phyloP scores from a whole-genome alignment of 1,140 invertebrate genomes.

The Onthophagus taurus region DNA sequence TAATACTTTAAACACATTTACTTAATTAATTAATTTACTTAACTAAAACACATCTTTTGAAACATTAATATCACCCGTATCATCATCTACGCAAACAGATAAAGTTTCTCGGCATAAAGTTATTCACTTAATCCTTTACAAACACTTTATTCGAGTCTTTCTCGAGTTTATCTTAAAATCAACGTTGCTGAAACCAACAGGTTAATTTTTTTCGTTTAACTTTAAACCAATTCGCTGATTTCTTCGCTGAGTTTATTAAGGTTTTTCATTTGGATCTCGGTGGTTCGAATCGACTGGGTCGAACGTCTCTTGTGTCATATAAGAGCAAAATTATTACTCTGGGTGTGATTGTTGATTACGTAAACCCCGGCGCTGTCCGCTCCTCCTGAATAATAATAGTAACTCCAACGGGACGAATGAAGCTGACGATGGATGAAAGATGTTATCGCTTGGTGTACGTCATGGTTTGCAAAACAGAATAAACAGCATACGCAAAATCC shows the following conservation, averaged over 20 bases:
- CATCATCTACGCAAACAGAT: too few species aligned
- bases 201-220: too few species aligned
- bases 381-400: slow-evolving; percentile 27
- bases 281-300: slow-evolving; percentile 9
- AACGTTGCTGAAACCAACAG: too few species aligned
- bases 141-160: too few species aligned
- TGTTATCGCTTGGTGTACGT: slow-evolving; percentile 52
- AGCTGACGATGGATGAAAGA: slow-evolving; percentile 36
- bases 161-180: too few species aligned
- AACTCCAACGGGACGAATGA: slow-evolving; percentile 27
- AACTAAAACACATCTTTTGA: too few species aligned
- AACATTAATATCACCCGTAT: too few species aligned
- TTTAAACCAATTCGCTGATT: slow-evolving; percentile 8
- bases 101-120: too few species aligned
- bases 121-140: too few species aligned
- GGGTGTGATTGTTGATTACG: slow-evolving; percentile 29
- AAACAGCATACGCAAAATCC: slow-evolving; percentile 75
- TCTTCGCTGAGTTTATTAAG: slow-evolving; percentile 5
- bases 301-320: slow-evolving; percentile 26
- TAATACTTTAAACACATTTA: too few species aligned
- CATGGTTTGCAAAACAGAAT: slow-evolving; percentile 87
- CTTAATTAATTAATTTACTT: too few species aligned
- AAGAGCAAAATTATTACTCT: slow-evolving; percentile 25
- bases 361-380: slow-evolving; percentile 30
- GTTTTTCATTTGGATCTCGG: slow-evolving; percentile 5